Conservation (phyloP, 2,113 vertebrate genomes). For the Ranitomeya imitator region DNA sequence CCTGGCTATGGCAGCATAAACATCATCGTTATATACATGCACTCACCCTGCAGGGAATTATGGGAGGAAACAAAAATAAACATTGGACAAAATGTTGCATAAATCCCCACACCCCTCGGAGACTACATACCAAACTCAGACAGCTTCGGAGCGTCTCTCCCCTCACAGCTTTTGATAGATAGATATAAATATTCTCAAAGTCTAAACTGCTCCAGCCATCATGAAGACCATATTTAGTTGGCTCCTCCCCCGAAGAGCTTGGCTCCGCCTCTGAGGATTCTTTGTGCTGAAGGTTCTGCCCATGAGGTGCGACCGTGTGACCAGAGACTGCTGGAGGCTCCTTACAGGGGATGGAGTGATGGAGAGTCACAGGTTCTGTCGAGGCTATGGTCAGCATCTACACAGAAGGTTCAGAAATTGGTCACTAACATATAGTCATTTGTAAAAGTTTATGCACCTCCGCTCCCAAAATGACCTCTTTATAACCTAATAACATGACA, state of each 20-base stretch:
- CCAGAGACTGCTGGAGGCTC: background rate
- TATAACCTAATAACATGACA: too few relatives aligned
- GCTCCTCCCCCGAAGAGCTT: background rate
- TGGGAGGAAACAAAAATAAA: background rate
- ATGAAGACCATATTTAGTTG: background rate
- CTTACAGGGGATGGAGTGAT: constrained; percentile 62
- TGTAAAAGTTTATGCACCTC: too few relatives aligned
- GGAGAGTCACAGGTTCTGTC: constrained; percentile 62
- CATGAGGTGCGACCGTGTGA: background rate
- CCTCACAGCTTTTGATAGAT: constrained; percentile 58
- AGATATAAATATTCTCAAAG: constrained; percentile 69
- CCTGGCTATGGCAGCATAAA: too few relatives aligned
- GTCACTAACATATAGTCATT: too few relatives aligned
- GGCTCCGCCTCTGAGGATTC: background rate
- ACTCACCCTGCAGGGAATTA: background rate
- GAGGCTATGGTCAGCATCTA: constrained; percentile 65
- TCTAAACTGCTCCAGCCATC: constrained; percentile 56
- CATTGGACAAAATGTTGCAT: background rate
- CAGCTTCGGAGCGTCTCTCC: constrained; percentile 58
- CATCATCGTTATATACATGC: too few relatives aligned
- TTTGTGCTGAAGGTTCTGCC: background rate
- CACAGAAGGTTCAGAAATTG: background rate
- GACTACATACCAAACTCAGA: constrained; percentile 61
- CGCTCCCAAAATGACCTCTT: too few relatives aligned
- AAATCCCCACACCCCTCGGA: too few relatives aligned